Conservation (phyloP, 1,140 invertebrate species). For the Pseudobourletiella spinata region DNA sequence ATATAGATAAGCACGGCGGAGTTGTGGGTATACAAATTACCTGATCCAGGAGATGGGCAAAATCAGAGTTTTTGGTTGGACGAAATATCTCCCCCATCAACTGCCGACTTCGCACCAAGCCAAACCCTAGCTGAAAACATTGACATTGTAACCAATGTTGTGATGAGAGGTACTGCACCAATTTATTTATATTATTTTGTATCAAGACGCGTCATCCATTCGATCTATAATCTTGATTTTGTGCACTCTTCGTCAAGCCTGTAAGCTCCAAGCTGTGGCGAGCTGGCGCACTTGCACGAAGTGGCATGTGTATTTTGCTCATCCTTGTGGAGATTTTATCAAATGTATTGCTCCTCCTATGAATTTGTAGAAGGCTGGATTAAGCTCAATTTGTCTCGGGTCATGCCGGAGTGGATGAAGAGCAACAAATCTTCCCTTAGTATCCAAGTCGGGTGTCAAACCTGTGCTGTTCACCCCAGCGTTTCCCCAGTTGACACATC, state of each 20-base stretch:
- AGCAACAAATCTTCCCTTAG: conserved; percentile 54
- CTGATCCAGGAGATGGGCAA: conserved; percentile 47
- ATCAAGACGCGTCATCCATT: too few relatives aligned
- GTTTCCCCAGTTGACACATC: conserved; percentile 53
- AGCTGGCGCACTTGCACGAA: neutral
- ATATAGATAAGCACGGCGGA: too few relatives aligned
- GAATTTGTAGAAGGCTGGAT: conserved; percentile 62
- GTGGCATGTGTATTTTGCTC: neutral
- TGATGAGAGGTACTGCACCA: neutral
- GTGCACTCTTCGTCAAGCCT: neutral
- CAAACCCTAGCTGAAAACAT: neutral
- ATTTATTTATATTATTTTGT: neutral
- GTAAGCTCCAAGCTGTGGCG: neutral
- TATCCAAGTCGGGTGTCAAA: conserved; percentile 63
- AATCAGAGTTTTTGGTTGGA: conserved; percentile 59
- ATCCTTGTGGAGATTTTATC: neutral
- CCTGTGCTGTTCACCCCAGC: conserved; percentile 56
- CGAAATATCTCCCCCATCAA: neutral
- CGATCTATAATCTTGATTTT: neutral
- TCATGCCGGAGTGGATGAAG: conserved; percentile 61
- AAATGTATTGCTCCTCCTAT: neutral
- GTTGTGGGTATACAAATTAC: conserved; percentile 67
- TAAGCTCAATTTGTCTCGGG: conserved; percentile 61
- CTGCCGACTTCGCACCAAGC: neutral
- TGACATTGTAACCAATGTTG: neutral